A percentile compares a stretch with the other conserved stretches of the same genome.
These are phyloP conservation scores for Drosophila falleni DNA, from an alignment of 2,888 invertebrate genomes.

Conservation along the genomic window DNA sequence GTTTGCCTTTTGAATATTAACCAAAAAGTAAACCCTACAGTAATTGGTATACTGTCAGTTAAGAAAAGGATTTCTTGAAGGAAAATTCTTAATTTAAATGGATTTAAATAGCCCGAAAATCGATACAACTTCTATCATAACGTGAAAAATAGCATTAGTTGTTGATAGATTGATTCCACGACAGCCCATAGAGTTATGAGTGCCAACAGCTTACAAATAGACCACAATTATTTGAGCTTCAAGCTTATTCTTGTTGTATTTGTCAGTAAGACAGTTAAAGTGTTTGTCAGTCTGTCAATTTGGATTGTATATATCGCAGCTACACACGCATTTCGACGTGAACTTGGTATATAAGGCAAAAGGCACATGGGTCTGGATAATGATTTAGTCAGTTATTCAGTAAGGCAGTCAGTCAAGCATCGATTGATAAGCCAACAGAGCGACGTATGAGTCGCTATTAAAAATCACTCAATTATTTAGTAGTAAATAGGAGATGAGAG, in stretches of 20 bases:
- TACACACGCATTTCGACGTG: conserved; percentile 45
- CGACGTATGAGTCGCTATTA: conserved; percentile 44
- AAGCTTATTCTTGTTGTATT: conserved; percentile 25
- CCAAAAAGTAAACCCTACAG: conserved; percentile 33
- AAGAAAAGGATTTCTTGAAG: not conserved
- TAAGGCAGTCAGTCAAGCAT: conserved; percentile 26
- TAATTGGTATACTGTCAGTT: conserved; percentile 41
- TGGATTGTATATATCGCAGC: conserved; percentile 34
- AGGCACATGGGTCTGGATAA: conserved; percentile 17
- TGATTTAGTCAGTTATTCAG: conserved; percentile 20
- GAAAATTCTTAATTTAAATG: not conserved
- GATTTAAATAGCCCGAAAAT: conserved; percentile 25
- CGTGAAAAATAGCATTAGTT: conserved; percentile 32
- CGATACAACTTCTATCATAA: conserved; percentile 4
- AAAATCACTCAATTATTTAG: conserved; percentile 69
- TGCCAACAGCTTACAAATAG: conserved; percentile 30
- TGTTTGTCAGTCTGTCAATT: conserved; percentile 24
- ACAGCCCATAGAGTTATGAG: conserved; percentile 39
- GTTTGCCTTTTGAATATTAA: conserved; percentile 59
- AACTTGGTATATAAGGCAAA: conserved; percentile 8
- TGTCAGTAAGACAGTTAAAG: conserved; percentile 12
- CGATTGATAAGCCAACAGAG: conserved; percentile 53
- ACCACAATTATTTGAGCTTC: conserved; percentile 54
- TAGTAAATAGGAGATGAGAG: conserved; percentile 14
- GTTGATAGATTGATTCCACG: conserved; percentile 23